phyloP scores from a whole-genome alignment of 2,797 vertebrate genomes.

The Pseudomugil gertrudae region DNA sequence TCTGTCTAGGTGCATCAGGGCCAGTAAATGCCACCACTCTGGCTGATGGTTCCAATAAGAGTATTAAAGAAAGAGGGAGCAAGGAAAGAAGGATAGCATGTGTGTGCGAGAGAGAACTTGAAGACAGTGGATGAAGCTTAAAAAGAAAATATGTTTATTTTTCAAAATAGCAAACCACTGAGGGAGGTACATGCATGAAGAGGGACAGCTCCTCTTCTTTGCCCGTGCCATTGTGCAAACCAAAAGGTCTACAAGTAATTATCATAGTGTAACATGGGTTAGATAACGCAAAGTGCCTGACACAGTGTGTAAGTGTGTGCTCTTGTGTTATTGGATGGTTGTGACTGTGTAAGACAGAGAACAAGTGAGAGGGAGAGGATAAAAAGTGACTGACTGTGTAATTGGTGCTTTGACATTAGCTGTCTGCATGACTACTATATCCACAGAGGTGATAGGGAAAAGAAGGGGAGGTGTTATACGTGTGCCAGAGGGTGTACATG shows the following conservation, averaged over 20 bases:
- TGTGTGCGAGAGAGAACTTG: constrained; percentile 1
- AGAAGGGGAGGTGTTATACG: background rate
- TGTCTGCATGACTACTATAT: constrained; percentile 59
- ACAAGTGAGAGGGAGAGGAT: constrained; percentile 41
- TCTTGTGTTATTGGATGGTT: constrained; percentile 21
- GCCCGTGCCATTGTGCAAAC: background rate
- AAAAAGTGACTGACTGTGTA: constrained; percentile 64
- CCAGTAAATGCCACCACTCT: constrained; percentile 76
- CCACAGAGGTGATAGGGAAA: constrained; percentile 43
- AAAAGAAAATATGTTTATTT: background rate
- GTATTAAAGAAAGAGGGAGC: constrained; percentile 63
- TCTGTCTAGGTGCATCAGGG: constrained; percentile 50
- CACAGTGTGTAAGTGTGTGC: constrained; percentile 19
- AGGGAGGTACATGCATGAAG: constrained; percentile 10
- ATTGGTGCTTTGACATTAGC: constrained; percentile 71
- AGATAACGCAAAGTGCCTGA: constrained; percentile 48
- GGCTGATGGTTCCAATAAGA: constrained; percentile 76
- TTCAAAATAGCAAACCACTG: constrained; percentile 6
- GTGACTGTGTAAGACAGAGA: constrained; percentile 29
- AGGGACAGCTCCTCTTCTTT: constrained; percentile 5
- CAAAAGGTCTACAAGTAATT: constrained; percentile 35
- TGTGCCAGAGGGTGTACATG: background rate
- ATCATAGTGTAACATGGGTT: constrained; percentile 34
- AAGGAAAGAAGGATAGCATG: constrained; percentile 7
- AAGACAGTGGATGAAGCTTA: constrained; percentile 8